Base-by-base conservation (phyloP, 1,140 invertebrate species). In the Dreissena polymorpha region DNA sequence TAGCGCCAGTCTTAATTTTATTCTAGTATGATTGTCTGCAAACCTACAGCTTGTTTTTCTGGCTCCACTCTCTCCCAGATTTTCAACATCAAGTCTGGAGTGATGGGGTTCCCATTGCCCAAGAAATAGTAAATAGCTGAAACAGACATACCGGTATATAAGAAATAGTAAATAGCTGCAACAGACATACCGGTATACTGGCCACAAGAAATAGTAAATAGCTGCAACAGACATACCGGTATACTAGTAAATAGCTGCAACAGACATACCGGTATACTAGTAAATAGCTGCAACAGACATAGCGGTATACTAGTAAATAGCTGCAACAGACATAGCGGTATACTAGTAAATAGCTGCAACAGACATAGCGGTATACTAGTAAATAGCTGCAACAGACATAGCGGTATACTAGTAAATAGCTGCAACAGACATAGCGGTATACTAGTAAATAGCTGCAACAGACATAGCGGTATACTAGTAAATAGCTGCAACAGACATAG, bases 351-450 rank as follows among this genome's bases (percentile, higher is more conserved):
- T 89, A 68, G 86, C 90, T 91, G 83, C 13, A 72, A 73, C 14
- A 50, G 39, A 39, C 39, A n/a, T n/a, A n/a, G n/a, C n/a, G n/a
- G n/a, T n/a, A n/a, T n/a, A n/a, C n/a, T 89, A 81, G 71, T 89
- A 91, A 21, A 89, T 89, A 68, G 86, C 90, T 91, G 83, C 13
- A 72, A 73, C 14, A 50, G 39, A 39, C 39, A n/a, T n/a, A n/a
- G n/a, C n/a, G n/a, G n/a, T n/a, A n/a, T n/a, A n/a, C n/a, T 89
- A 81, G 71, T 89, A 91, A 21, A 89, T 89, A 68, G 86, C 90
- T 91, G 83, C 13, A 72, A 73, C 14, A 50, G 39, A 39, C 39
- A n/a, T n/a, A n/a, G n/a, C n/a, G n/a, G n/a, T n/a, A n/a, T n/a
- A n/a, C n/a, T 89, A 81, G 71, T 89, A 91, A 21, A 89, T 89